Evolutionary conservation across 2,113 vertebrate species (phyloP), one percentile per base, ranked within the genome.

Genomic region (Spea multiplicata): DNA sequence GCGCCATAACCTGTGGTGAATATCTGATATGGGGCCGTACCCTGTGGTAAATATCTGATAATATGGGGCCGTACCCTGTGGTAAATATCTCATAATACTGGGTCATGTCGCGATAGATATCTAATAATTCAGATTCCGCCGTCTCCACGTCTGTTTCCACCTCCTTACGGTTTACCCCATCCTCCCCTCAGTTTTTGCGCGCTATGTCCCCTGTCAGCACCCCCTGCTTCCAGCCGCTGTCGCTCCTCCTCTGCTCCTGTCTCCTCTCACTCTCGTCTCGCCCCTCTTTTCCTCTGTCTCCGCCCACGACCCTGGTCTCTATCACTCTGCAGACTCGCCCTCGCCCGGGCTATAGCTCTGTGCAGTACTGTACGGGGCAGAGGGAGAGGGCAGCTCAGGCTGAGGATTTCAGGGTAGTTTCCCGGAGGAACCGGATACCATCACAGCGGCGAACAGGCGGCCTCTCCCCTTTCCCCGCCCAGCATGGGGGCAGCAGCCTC

Each of bases 91-190:
- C 1, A 30, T 30, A 30, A 30, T 30, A 30, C 2, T 30, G 30
- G 30, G 30, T 30, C 30, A 30, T 30, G 2, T 30, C 30, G 2
- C 30, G 30, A 30, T 30, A 30, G 30, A 30, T 30, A 30, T 30
- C 30, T 30, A 30, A 30, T 30, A 30, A 30, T 50, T 98, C 88
- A 90, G 47, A 0, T 0, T 0, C 45, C 66, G 50, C 10, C 50
- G n/a, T 17, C 5, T 16, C 61, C 61, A 1, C 61, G 14, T 30
- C 55, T 13, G 4, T 59, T 13, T 13, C 55, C 61, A 17, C 8
- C 30, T 16, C 16, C n/a, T 13, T 3, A 14, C n/a, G 10, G 6
- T 64, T 59, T 12, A 59, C 61, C 17, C 61, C 61, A 10, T 13
- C 13, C 57, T 61, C 8, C 57, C 57, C 57, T 61, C n/a, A 30